These are phyloP conservation scores for Drosophila subpulchrella DNA, from an alignment of 1,140 invertebrate species.

Conservation along the genomic window DNA sequence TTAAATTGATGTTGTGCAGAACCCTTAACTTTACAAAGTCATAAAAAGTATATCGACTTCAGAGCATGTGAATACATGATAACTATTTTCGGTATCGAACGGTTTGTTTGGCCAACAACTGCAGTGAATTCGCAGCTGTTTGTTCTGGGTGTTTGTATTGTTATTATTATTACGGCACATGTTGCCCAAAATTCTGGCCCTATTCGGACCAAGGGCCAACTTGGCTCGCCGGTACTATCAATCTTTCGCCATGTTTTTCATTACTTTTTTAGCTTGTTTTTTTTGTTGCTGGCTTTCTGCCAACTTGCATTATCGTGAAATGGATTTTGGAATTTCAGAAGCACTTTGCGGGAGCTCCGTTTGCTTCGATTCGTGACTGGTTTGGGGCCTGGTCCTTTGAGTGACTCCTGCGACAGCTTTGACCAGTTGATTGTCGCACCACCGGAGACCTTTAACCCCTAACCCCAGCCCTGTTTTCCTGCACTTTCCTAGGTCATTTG, in stretches of 20 bases:
- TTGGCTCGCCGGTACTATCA: constrained; percentile 43
- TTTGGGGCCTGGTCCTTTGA: constrained; percentile 27
- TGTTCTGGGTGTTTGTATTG: constrained; percentile 39
- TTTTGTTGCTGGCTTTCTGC: constrained; percentile 36
- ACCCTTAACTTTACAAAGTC: background rate
- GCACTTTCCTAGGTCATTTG: constrained; percentile 21
- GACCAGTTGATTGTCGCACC: constrained; percentile 45
- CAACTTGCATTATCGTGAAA: constrained; percentile 66
- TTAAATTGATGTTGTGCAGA: background rate
- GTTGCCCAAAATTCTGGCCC: constrained; percentile 33
- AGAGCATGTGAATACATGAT: constrained; percentile 7
- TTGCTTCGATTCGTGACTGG: constrained; percentile 39
- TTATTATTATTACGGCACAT: constrained; percentile 58
- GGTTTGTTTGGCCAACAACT: constrained; percentile 34
- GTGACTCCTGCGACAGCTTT: constrained; percentile 60
- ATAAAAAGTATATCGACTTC: background rate
- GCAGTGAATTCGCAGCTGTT: constrained; percentile 41
- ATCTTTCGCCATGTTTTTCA: constrained; percentile 41
- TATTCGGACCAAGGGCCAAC: constrained; percentile 27
- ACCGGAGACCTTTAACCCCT: background rate
- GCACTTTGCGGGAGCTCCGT: constrained; percentile 49
- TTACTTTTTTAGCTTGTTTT: constrained; percentile 14
- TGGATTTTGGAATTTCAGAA: constrained; percentile 59
- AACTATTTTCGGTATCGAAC: background rate
- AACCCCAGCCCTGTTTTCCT: background rate